Evolutionary conservation across 2,113 vertebrate genomes (phyloP), one percentile per base, ranked within the genome.

Genomic region (Jacana jacana): DNA sequence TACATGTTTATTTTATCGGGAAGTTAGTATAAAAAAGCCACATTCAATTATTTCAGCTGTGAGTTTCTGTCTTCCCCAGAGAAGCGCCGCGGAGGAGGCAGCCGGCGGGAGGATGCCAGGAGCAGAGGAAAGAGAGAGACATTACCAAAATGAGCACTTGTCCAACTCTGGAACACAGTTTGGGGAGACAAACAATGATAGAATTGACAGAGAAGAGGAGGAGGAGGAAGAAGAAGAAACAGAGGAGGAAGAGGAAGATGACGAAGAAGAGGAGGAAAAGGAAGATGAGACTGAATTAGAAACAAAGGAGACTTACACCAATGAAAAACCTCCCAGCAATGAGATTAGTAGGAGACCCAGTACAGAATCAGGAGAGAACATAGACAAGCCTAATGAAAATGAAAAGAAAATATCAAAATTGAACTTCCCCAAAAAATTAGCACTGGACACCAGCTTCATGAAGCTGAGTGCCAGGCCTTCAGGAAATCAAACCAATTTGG

Each of bases 401-500:
- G 98, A 98, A 86, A 99, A 97, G 88, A 98, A 98, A 97, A 96
- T 99, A 85, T 98, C 98, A 51, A 99, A 99, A 93, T 76, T 99
- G 89, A 99, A 99, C 76, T 98, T 99, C 49, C 99, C 99, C 13
- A 98, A 98, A 69, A 99, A 99, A 71, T 91, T 99, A 83, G 97
- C 98, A 0, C 66, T 99, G 27, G 99, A 99, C 42, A 98, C 98
- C 39, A 98, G 98, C 75, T 98, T 99, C 78, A 98, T 99, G 77
- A 99, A 99, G 89, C 96, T 99, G 75, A 99, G 98, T n/a, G 98
- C 99, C 49, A 98, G 99, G 71, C 99, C 99, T 10, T 99, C 99
- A 7, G 99, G 99, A 92, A 99, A 99, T 77, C 99, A 99, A 97
- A 99, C 99, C 5, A 99, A 99, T 91, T 96, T 99, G 89, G 99